Base-by-base conservation (phyloP, 64 coral and sea anemone species). In the Montipora sp. region DNA sequence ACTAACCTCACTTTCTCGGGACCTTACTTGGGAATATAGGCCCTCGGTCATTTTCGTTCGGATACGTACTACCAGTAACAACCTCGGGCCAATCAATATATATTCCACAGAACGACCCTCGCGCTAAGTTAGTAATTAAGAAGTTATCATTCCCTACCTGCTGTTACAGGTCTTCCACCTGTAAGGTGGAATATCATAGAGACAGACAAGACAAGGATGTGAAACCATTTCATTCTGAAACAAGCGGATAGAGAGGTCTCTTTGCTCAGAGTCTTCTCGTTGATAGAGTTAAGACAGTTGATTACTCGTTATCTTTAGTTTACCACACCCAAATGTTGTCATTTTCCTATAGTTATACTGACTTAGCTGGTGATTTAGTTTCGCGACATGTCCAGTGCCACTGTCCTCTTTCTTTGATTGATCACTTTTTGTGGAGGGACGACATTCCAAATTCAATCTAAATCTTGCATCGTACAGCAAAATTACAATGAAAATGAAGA, bases 121-220 rank as follows among this genome's bases (percentile, higher is more conserved):
- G 36, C 36, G 36, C 36, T 36, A 36, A 2, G 36, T 36, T 36
- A 2, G 36, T 36, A 36, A 36, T 36, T 36, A 36, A 36, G 36
- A 36, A 57, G 11, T 2, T 14, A 13, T 11, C 36, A 3, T 9
- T 6, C 2, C 60, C 5, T 71, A 85, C 82, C 82, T 51, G 82
- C 61, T 71, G 82, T 49, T 8, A 85, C 82, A 23, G 82, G 82
- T 85, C 82, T 70, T 11, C 82, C 82, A 85, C 82, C 81, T 46
- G 82, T 14, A 49, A 71, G 68, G 3, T 67, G 16, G 65, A 72
- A 85, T 63, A 71, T 69, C 45, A 50, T 51, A 19, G 82, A 71
- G 14, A 50, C 43, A 47, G 45, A 51, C 2, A 50, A 63, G 9
- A 85, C 12, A 24, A 66, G 71, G 63, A 7, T 19, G 44, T 14